These are phyloP conservation scores for Fundulus diaphanus DNA, from an alignment of 2,797 vertebrate species.

Conservation along the genomic window DNA sequence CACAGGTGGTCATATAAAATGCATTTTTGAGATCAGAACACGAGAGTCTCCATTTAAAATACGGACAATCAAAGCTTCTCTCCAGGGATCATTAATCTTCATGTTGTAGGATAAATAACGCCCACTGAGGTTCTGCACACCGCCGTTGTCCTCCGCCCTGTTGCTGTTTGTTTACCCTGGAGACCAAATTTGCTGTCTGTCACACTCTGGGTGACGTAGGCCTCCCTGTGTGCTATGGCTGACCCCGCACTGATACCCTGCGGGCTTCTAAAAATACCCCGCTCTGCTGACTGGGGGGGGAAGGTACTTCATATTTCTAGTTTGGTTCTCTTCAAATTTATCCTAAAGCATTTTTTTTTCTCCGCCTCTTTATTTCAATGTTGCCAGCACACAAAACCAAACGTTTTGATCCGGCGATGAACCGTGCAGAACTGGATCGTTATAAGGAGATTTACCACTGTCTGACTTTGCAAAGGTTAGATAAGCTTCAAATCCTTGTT, in stretches of 20 bases:
- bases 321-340: neutral
- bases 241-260: slow-evolving; percentile 47
- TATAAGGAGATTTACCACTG: slow-evolving; percentile 61
- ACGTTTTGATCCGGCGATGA: slow-evolving; percentile 58
- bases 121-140: slow-evolving; percentile 17
- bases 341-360: neutral
- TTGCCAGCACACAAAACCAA: slow-evolving; percentile 14
- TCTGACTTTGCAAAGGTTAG: slow-evolving; percentile 66
- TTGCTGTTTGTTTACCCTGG: slow-evolving; percentile 62
- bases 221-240: slow-evolving; percentile 36
- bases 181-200: slow-evolving; percentile 49
- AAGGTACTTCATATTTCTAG: slow-evolving; percentile 21
- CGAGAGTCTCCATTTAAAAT: neutral
- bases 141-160: slow-evolving; percentile 33
- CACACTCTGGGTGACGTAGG: slow-evolving; percentile 41
- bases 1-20: too few relatives aligned
- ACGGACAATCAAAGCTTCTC: slow-evolving; percentile 3
- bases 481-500: slow-evolving; percentile 74
- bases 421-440: slow-evolving; percentile 72
- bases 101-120: slow-evolving; percentile 20
- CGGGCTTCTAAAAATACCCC: slow-evolving; percentile 58
- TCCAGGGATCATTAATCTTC: slow-evolving; percentile 18
- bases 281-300: slow-evolving; percentile 15
- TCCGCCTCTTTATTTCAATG: neutral
- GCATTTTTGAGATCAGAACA: neutral